phyloP scores from a whole-genome alignment of 2,888 invertebrate species.

The Cataglyphis altisquamis region DNA sequence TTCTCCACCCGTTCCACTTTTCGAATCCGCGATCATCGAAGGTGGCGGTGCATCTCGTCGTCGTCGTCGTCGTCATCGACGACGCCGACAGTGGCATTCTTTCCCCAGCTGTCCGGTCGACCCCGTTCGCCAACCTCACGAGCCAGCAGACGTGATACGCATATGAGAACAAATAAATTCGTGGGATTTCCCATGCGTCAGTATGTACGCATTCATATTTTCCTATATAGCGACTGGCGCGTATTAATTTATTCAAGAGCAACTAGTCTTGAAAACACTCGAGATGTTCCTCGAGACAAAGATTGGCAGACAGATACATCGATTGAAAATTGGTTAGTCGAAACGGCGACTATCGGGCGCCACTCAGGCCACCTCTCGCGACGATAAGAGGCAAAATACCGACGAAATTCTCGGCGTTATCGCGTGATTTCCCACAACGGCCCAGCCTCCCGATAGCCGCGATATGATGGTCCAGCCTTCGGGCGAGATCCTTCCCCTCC shows the following conservation, averaged over 20 bases:
- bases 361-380: conserved; percentile 55
- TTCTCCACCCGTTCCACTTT: conserved; percentile 57
- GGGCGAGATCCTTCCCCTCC: conserved; percentile 47
- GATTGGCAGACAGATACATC: conserved; percentile 13
- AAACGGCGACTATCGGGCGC: conserved; percentile 43
- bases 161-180: conserved; percentile 30
- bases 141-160: conserved; percentile 27
- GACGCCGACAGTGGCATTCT: not conserved
- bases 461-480: conserved; percentile 68
- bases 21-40: conserved; percentile 51
- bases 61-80: conserved; percentile 2
- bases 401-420: conserved; percentile 70
- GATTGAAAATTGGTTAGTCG: conserved; percentile 13
- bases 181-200: conserved; percentile 69
- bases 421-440: conserved; percentile 64
- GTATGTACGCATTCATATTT: conserved; percentile 17
- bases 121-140: conserved; percentile 13
- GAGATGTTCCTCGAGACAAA: not conserved
- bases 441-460: conserved; percentile 66
- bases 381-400: conserved; percentile 66
- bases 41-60: not conserved
- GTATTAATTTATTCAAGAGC: not conserved
- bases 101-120: not conserved
- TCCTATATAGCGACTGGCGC: conserved; percentile 1
- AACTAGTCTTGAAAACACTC: not conserved